These are phyloP conservation scores for Rhodophaea formosa DNA, from an alignment of 2,888 invertebrate genomes.

Conservation along the genomic window DNA sequence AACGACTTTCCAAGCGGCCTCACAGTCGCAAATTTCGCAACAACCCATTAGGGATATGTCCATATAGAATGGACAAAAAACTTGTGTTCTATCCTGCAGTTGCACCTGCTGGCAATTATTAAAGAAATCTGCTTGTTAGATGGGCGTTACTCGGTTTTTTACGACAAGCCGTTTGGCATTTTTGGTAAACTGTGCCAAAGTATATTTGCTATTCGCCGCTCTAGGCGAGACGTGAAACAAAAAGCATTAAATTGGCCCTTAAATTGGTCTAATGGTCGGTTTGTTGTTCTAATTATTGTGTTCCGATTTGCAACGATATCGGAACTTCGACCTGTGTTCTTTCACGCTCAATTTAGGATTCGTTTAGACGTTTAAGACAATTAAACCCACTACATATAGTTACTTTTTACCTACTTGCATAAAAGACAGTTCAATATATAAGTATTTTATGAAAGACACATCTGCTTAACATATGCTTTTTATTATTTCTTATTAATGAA, in stretches of 20 bases:
- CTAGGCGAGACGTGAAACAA: conserved; percentile 28
- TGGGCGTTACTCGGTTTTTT: conserved; percentile 50
- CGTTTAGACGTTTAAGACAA: too few relatives aligned
- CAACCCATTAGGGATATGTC: conserved; percentile 50
- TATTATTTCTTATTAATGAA: too few relatives aligned
- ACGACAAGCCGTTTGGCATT: conserved; percentile 41
- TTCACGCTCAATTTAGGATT: neutral
- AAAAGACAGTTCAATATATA: too few relatives aligned
- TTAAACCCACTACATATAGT: too few relatives aligned
- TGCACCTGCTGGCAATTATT: conserved; percentile 57
- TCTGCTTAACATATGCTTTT: too few relatives aligned
- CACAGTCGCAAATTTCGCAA: conserved; percentile 55
- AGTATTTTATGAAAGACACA: too few relatives aligned
- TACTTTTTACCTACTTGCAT: too few relatives aligned
- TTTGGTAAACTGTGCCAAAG: conserved; percentile 55
- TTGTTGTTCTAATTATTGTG: conserved; percentile 6
- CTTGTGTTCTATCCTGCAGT: conserved; percentile 44
- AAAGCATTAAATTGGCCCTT: conserved; percentile 16
- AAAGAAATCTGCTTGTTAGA: conserved; percentile 53
- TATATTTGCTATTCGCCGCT: conserved; percentile 30
- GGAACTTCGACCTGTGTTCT: neutral
- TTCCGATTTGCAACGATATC: neutral
- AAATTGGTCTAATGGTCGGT: conserved; percentile 21
- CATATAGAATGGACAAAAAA: conserved; percentile 46
- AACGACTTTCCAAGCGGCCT: conserved; percentile 46